Evolutionary conservation across 2,888 invertebrate species (phyloP), one percentile per base, ranked within the genome.

Genomic region (Coleophora flavipennella): DNA sequence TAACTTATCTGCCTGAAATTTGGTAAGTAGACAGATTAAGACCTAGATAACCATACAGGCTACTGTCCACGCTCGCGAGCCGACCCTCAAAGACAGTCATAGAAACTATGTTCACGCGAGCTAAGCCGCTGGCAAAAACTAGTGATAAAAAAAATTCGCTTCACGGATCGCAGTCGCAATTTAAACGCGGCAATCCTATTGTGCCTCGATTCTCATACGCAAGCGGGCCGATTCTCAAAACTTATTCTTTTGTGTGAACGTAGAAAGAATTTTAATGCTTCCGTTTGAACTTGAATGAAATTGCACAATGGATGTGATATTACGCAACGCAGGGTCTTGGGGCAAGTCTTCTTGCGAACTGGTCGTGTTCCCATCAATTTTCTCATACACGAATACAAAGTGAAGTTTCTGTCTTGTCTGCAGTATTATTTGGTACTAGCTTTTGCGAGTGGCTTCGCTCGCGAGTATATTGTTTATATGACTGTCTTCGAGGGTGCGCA

Each of bases 201-300:
- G 79, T 80, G 57, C 62, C 57, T 51, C 55, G 53, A 74, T 77
- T 79, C 79, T 62, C 79, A 79, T 77, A 75, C 70, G 52, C 64
- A 68, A 65, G 64, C 67, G 64, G 57, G 55, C 61, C 58, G 68
- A 59, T 81, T 80, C 81, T 78, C 67, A 76, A 81, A 81, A 80
- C 71, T 74, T 80, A 73, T 77, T 77, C 78, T 79, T 83, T 81
- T 80, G 77, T 79, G 66, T 64, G 71, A 66, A 76, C 72, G 73
- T 57, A 64, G 63, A 68, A 78, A 71, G 81, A 83, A 81, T 81
- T 70, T 80, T 80, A 80, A 83, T 80, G 80, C 67, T 75, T 81
- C 80, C 81, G 80, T 58, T 66, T 77, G 73, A 72, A 80, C 73
- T 76, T 73, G 60, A 61, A 62, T 64, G 63, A 64, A 69, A 69